Base-by-base conservation (phyloP, 2,797 vertebrate species). In the Myiothlypis chrysogaster region DNA sequence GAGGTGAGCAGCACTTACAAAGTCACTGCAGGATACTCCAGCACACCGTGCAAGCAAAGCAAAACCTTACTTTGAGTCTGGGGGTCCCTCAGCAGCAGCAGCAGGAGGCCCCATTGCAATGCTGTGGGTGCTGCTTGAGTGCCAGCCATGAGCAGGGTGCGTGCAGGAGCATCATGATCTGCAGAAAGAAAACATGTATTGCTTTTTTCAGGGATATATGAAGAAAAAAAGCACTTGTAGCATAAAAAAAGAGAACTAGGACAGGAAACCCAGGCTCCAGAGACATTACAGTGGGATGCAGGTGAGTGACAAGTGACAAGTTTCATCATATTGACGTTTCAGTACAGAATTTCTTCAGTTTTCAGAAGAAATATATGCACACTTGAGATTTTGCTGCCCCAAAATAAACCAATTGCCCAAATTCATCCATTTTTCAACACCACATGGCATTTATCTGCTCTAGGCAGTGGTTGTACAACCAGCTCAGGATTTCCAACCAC, bases 51-150 rank as follows among this genome's bases (percentile, higher is more conserved):
- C 4, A n/a, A 79, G 34, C 52, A 39, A 47, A 66, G 34, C 8
- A 66, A 39, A 78, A 11, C 18, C 41, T 96, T 91, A 96, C 97
- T 82, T 86, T 98, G 98, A 49, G 97, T 95, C 2, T 91, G 14
- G 0, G 96, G 97, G 79, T 97, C 90, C 68, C 91, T 97, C 84
- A 96, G 93, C 97, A 98, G 91, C 97, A 98, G 91, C 76, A 98
- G 92, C 21, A 98, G 94, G 19, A 97, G 1, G 96, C 96, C 97
- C 97, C 46, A 98, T 16, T 97, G 97, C 70, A 98, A 32, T 0
- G 97, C 97, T 30, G 95, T 93, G 1, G 98, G 92, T 0, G 97
- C 97, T 98, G 95, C 98, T 92, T 98, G 98, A 0, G 96, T 97
- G 28, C 97, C 98, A 8, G 98, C 98, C 89, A 94, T 53, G 83